phyloP scores from a whole-genome alignment of 2,113 vertebrate species.

The Formicarius rufipectus region DNA sequence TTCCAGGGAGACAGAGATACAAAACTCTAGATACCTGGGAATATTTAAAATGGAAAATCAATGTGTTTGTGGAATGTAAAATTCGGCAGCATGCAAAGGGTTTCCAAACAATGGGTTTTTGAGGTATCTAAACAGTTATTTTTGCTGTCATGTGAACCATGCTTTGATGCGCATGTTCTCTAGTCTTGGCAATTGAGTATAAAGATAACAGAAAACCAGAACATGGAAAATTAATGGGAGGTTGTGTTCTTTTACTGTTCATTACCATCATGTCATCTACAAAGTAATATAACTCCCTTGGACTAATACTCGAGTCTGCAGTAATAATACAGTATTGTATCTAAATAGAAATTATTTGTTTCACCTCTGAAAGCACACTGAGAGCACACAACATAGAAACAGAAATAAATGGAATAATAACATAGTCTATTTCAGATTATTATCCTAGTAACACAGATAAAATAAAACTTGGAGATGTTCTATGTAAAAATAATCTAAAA shows the following conservation, averaged over 20 bases:
- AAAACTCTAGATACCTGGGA: neutral
- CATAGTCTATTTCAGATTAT: neutral
- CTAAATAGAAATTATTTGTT: neutral
- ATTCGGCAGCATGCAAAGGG: neutral
- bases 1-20: neutral
- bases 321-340: neutral
- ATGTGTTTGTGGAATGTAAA: neutral
- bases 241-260: neutral
- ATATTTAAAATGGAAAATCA: neutral
- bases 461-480: neutral
- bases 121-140: neutral
- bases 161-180: neutral
- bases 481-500: neutral
- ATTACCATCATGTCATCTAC: neutral
- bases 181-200: neutral
- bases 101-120: neutral
- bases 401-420: neutral
- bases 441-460: neutral
- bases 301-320: neutral
- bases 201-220: rapidly evolving
- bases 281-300: neutral
- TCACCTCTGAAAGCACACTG: neutral
- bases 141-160: neutral
- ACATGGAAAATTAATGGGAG: neutral
- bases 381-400: neutral